Base-by-base conservation (phyloP, 2,113 vertebrate species). In the Sisor rabdophorus region DNA sequence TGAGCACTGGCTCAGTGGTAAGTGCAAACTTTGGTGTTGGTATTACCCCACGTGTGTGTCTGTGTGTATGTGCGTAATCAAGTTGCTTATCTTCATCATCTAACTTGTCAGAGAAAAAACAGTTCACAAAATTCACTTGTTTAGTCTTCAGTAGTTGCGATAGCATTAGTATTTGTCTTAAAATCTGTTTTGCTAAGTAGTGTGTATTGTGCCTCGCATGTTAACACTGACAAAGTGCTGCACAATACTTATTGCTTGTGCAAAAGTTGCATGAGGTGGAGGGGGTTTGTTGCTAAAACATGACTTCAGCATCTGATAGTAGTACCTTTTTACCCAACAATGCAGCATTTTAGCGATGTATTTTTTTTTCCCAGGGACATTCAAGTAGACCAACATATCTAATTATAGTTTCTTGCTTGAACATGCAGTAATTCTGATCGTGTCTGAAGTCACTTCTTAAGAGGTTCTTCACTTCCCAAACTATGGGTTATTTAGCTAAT, bases 1-100 rank as follows among this genome's bases (percentile, higher is more conserved):
- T 74, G 32, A 81, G 67, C 68, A 0, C 20, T 78, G 87, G 87
- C 85, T 80, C 85, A 71, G 92, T 93, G 89, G 91, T 92, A 89
- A 92, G 92, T 91, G 71, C 68, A 50, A 79, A 64, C 32, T 47
- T 56, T 5, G 53, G 28, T 55, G 17, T 61, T 2, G 0, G 44
- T 56, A 8, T 55, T 58, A 32, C 4, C 47, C 30, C 17, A 3
- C 47, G 32, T 44, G 56, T 30, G 2, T 8, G 24, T 32, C 48
- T 65, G n/a, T 70, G 28, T 76, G 52, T 67, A 55, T 11, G 7
- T 72, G 22, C 19, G 7, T 68, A 24, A 10, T 19, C 55, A 30
- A 68, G 68, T 22, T 36, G 40, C 59, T 78, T 47, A 63, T 4
- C 11, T 58, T 36, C 64, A 63, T 32, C 48, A 44, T 71, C 22